Percentiles rank a stretch among this genome's conserved stretches.
Evolutionary conservation across 2,797 vertebrate species (phyloP).

Genomic region (Lophius americanus): DNA sequence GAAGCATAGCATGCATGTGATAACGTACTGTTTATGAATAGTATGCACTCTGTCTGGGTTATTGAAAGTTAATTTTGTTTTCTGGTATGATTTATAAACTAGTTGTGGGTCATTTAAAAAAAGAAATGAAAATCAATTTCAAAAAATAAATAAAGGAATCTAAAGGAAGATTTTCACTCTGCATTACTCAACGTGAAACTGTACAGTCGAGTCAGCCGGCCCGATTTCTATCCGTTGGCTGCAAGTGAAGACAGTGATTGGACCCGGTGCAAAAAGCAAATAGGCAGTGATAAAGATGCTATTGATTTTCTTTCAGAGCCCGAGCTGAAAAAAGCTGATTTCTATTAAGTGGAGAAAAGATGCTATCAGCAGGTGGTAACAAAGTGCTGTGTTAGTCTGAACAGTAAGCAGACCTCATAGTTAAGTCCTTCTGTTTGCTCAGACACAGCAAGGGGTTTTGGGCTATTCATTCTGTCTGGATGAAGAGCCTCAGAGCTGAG

Average conservation of each 20-base stretch:
- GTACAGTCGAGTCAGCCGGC: constrained; percentile 29
- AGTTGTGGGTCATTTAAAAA: constrained; percentile 62
- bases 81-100: constrained; percentile 77
- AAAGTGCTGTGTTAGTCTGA: constrained; percentile 49
- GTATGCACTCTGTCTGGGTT: constrained; percentile 64
- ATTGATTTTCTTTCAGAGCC: constrained; percentile 46
- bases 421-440: constrained; percentile 29
- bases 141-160: constrained; percentile 27
- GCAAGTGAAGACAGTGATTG: constrained; percentile 35
- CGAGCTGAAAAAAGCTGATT: constrained; percentile 18
- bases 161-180: constrained; percentile 21
- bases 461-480: constrained; percentile 27
- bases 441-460: constrained; percentile 28
- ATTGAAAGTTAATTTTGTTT: constrained; percentile 50
- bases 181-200: constrained; percentile 1
- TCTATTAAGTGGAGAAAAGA: constrained; percentile 42
- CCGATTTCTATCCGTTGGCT: constrained; percentile 6
- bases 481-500: constrained; percentile 22
- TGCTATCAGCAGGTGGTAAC: constrained; percentile 53
- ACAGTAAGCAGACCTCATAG: constrained; percentile 37
- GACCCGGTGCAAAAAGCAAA: constrained; percentile 19
- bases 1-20: constrained; percentile 70
- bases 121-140: constrained; percentile 39
- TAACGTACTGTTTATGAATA: constrained; percentile 59
- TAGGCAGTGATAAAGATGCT: constrained; percentile 49